Evolutionary conservation across 2,113 vertebrate genomes (phyloP).

Genomic region (Podilymbus podiceps): DNA sequence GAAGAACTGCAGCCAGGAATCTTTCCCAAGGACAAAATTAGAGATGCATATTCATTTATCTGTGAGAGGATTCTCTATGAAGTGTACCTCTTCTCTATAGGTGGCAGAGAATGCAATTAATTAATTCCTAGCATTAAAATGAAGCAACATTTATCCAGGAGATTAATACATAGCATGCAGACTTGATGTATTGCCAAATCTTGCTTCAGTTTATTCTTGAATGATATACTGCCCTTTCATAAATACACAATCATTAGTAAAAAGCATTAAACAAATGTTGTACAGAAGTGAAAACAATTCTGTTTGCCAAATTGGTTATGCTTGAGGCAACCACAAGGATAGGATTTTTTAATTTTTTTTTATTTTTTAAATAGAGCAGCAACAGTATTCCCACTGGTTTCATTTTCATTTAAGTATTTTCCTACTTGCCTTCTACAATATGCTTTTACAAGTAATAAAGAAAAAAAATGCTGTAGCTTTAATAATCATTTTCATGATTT

Average conservation of each 20-base stretch:
- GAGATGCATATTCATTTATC: slow-evolving; percentile 34
- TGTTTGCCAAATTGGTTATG: slow-evolving; percentile 37
- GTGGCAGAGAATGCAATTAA: slow-evolving; percentile 57
- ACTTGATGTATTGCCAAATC: background rate
- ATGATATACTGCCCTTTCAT: slow-evolving; percentile 32
- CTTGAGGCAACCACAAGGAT: background rate
- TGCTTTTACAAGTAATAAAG: background rate
- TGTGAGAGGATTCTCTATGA: slow-evolving; percentile 22
- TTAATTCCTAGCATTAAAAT: slow-evolving; percentile 54
- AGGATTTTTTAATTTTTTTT: background rate
- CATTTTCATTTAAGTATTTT: slow-evolving; percentile 34
- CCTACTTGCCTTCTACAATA: background rate
- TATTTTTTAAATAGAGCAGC: background rate
- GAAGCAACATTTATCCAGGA: slow-evolving; percentile 26
- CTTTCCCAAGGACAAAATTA: slow-evolving; percentile 51
- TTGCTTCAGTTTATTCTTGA: slow-evolving; percentile 25
- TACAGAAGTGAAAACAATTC: slow-evolving; percentile 47
- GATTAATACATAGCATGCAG: slow-evolving; percentile 36
- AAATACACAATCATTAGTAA: slow-evolving; percentile 50
- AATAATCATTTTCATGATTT: background rate
- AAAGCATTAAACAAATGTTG: slow-evolving; percentile 45
- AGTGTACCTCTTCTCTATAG: background rate
- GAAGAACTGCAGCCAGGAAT: slow-evolving; percentile 11
- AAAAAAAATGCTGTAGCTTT: background rate
- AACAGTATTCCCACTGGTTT: background rate